Evolutionary conservation across 2,797 vertebrate genomes (phyloP).

Genomic region (Sciurus vulgaris): DNA sequence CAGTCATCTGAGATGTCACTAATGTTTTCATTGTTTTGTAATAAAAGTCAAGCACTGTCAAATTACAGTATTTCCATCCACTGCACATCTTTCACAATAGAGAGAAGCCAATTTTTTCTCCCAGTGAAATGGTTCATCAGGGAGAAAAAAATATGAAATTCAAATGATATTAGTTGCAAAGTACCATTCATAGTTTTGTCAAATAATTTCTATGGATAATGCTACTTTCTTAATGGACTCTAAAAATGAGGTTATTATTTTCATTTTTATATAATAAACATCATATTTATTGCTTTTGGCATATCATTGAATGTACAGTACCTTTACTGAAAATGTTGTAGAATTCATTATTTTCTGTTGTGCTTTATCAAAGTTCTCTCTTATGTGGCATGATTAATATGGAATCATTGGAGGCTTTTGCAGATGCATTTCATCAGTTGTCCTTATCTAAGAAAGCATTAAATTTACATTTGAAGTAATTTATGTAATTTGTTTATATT

Average conservation of each 20-base stretch:
- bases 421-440: not conserved
- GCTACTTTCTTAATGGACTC: not conserved
- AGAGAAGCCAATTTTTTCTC: not conserved
- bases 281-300: not conserved
- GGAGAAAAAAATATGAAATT: slow-evolving; percentile 37
- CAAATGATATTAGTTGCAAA: slow-evolving; percentile 51
- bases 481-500: not conserved
- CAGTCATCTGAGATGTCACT: slow-evolving; percentile 58
- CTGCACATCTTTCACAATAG: not conserved
- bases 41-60: slow-evolving; percentile 49
- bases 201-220: slow-evolving; percentile 55
- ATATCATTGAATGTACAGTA: not conserved
- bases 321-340: not conserved
- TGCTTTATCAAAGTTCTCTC: not conserved
- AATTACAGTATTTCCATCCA: slow-evolving; percentile 40
- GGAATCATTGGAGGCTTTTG: not conserved
- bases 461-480: not conserved
- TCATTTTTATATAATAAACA: not conserved
- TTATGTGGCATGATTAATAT: not conserved
- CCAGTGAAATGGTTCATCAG: slow-evolving; percentile 21
- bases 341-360: not conserved
- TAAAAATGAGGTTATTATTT: not conserved
- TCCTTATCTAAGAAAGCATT: not conserved
- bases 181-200: slow-evolving; percentile 46
- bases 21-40: slow-evolving; percentile 67